phyloP scores from a whole-genome alignment of 2,797 vertebrate genomes.

The Astyanax mexicanus region DNA sequence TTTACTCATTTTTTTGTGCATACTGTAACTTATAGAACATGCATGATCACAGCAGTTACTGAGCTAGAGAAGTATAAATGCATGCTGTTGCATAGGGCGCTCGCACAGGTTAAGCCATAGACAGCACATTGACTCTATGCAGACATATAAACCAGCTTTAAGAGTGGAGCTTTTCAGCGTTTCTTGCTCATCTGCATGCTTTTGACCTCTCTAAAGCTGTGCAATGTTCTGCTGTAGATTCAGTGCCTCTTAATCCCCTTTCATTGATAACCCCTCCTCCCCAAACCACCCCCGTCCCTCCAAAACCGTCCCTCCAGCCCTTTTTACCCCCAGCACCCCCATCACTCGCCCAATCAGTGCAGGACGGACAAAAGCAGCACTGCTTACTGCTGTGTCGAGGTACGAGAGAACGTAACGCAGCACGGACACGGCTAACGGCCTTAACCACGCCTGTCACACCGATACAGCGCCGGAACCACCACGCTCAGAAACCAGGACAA shows the following conservation, averaged over 20 bases:
- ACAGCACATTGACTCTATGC: no score
- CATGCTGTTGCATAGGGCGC: no score
- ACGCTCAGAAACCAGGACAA: constrained; percentile 54
- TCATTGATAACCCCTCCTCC: constrained; percentile 9
- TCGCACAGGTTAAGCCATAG: no score
- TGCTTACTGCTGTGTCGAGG: constrained; percentile 29
- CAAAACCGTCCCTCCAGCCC: neutral
- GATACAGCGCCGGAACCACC: constrained; percentile 58
- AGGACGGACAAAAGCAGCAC: constrained; percentile 55
- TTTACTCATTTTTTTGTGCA: no score
- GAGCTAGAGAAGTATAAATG: no score
- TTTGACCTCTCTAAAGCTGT: constrained; percentile 47
- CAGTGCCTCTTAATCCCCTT: constrained; percentile 48
- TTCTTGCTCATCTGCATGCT: constrained; percentile 25
- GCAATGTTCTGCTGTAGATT: constrained; percentile 49
- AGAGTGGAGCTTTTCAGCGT: no score
- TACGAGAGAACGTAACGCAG: constrained; percentile 30
- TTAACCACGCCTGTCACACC: constrained; percentile 63
- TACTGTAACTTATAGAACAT: no score
- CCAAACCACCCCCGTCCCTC: no score
- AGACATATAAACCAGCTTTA: no score
- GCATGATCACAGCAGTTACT: no score
- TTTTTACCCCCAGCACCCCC: neutral
- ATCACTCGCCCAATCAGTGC: constrained; percentile 30
- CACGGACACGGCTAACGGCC: constrained; percentile 47